phyloP scores from a whole-genome alignment of 2,113 vertebrate species.

The Cervus canadensis region DNA sequence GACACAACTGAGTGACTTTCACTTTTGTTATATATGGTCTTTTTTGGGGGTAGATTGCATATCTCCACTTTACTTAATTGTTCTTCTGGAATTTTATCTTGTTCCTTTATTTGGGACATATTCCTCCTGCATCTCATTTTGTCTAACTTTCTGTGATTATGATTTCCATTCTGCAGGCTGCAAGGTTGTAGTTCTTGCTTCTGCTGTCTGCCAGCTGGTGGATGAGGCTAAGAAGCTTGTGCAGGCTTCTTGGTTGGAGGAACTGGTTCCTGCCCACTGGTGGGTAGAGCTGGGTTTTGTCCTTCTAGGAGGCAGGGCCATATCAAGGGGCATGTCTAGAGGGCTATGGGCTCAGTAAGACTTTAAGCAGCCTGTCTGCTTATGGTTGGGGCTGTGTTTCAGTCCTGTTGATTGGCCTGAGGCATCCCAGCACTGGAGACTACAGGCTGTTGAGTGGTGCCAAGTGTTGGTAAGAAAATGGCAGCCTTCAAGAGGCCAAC shows the following conservation, averaged over 20 bases:
- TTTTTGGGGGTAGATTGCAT: not conserved
- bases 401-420: not conserved
- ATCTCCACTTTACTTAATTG: not conserved
- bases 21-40: not conserved
- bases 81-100: not conserved
- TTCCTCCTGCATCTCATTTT: not conserved
- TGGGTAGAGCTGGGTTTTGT: not conserved
- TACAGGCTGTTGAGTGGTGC: not conserved
- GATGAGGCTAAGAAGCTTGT: not conserved
- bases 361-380: not conserved
- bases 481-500: not conserved
- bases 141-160: not conserved
- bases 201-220: not conserved
- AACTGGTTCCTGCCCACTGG: not conserved
- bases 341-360: not conserved
- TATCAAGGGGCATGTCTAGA: not conserved
- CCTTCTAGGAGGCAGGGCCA: not conserved
- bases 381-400: not conserved
- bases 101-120: not conserved
- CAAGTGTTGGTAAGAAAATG: not conserved
- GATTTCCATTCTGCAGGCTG: not conserved
- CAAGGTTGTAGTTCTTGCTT: not conserved
- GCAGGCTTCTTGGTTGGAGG: not conserved
- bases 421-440: not conserved
- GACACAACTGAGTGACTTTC: not conserved